Conservation (phyloP, 1,140 invertebrate genomes). For the Chrysomallon squamiferum region DNA sequence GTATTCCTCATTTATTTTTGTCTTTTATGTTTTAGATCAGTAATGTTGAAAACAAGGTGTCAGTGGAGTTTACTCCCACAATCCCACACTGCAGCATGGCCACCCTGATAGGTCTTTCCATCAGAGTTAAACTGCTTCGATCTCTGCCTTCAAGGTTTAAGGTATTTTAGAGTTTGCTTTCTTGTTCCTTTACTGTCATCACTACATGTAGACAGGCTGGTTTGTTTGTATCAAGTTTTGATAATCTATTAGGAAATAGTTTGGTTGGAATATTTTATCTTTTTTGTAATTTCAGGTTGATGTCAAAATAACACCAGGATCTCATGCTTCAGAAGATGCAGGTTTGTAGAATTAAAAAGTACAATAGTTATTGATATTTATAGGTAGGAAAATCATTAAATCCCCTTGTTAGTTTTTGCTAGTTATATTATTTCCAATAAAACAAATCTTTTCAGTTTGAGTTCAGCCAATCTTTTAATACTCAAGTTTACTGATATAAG, state of each 20-base stretch:
- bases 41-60: conserved; percentile 70
- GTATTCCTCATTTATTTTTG: too few species aligned
- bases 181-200: not conserved
- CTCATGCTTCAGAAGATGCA: conserved; percentile 87
- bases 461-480: too few species aligned
- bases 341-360: conserved; percentile 50
- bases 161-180: conserved; percentile 38
- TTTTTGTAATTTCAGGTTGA: conserved; percentile 73
- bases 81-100: conserved; percentile 99
- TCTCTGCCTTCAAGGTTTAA: conserved; percentile 77
- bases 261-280: not conserved
- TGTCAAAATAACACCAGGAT: conserved; percentile 90
- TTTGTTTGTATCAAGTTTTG: too few species aligned
- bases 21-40: conserved; percentile 56
- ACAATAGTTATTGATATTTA: too few species aligned
- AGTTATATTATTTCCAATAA: too few species aligned
- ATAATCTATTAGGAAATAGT: too few species aligned
- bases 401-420: too few species aligned
- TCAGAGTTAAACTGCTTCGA: conserved; percentile 81
- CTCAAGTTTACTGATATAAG: too few species aligned
- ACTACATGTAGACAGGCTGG: too few species aligned
- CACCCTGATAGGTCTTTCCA: conserved; percentile 85
- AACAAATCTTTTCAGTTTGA: too few species aligned
- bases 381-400: too few species aligned
- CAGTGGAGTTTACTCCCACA: conserved; percentile 91